phyloP scores from a whole-genome alignment of 2,113 vertebrate genomes.

The Lagenorhynchus albirostris region DNA sequence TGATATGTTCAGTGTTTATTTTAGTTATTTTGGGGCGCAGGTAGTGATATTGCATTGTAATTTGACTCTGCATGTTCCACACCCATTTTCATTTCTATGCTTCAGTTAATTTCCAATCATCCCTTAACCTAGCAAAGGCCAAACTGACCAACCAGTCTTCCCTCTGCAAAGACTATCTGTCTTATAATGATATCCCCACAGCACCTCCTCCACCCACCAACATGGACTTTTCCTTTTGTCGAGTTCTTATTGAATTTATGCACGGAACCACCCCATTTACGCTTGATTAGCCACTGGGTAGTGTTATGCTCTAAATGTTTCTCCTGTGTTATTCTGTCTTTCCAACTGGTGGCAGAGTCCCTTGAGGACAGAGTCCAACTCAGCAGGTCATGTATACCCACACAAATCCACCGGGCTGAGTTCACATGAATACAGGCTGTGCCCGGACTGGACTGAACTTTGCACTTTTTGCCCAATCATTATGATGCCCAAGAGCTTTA shows the following conservation, averaged over 20 bases:
- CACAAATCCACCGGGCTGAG: neutral
- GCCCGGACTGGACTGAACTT: neutral
- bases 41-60: neutral
- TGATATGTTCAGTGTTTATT: neutral
- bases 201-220: neutral
- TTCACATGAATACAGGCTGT: neutral
- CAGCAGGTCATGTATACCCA: neutral
- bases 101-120: neutral
- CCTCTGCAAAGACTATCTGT: neutral
- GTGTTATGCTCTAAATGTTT: neutral
- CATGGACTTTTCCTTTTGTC: neutral
- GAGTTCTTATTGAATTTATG: neutral
- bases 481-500: neutral
- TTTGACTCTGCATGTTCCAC: neutral
- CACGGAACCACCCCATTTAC: neutral
- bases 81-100: neutral
- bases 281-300: neutral
- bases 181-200: neutral
- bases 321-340: neutral
- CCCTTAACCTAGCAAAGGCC: neutral
- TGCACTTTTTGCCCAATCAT: neutral
- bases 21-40: neutral
- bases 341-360: neutral
- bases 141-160: neutral
- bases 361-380: neutral